Base-by-base conservation (phyloP, 2,888 invertebrate genomes). In the Callyntrura guangdongensis region DNA sequence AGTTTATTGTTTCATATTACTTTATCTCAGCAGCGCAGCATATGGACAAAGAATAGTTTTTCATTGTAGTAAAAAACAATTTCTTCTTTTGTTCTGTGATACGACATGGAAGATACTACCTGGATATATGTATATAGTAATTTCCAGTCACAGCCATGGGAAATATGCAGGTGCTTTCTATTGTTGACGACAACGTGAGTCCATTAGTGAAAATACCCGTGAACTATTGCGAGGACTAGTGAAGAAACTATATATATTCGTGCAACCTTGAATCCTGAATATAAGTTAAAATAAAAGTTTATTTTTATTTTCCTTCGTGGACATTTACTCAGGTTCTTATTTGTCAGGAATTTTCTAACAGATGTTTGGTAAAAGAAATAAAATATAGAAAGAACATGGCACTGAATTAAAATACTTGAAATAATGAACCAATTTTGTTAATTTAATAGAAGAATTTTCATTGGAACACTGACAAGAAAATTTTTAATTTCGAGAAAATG, bases 131-230 rank as follows among this genome's bases (percentile, higher is more conserved):
- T 1, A 2, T 22, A 11, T 64, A 11, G 3, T 11, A 47, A 74
- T 22, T 11, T 20, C 9, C 17, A 67, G 83, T 69, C 47, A 20
- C 56, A 53, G 27, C 69, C 56, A 53, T 85, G 85, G 53, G 72
- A 85, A 74, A 85, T 17, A 56, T 85, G 20, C 84, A 84, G 72
- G 72, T 85, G 74, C 74, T 74, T 74, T 56, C 85, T 85, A 56
- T 85, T 72, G 53, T 85, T 27, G 25, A 77, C 56, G 11, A 84
- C 49, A 77, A 84, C 69, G 25, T 36, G 56, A 84, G 56, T 61
- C 77, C 86, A 86, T 86, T 77, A 86, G 86, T 22, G 64, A 86
- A 86, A 77, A 47, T 86, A 77, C 49, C 77, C 77, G 25, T 74
- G 25, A 86, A 85, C 25, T 77, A 45, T 45, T 77, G n/a, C 14